Percentiles rank a stretch among this genome's conserved stretches.
phyloP scores from a whole-genome alignment of 1,140 invertebrate species.

The Belonocnema kinseyi region DNA sequence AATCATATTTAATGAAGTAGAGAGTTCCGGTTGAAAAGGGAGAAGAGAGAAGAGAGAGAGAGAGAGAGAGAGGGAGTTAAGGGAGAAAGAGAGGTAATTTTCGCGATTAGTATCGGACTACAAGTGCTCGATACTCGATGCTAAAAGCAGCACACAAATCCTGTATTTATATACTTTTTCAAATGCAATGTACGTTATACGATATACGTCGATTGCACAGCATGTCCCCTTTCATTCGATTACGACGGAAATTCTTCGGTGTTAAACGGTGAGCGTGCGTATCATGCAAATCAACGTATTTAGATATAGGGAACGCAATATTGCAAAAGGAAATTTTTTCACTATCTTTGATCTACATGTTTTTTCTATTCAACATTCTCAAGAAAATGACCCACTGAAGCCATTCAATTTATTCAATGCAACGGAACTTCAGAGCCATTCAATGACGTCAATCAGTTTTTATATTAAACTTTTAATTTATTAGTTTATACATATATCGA shows the following conservation, averaged over 20 bases:
- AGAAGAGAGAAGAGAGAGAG: slow-evolving; percentile 38
- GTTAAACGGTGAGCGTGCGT: background rate
- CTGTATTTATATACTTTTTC: slow-evolving; percentile 20
- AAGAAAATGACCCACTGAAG: slow-evolving; percentile 7
- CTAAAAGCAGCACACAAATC: background rate
- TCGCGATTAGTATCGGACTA: slow-evolving; percentile 43
- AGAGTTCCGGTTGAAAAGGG: slow-evolving; percentile 45
- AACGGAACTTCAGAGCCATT: background rate
- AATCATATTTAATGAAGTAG: slow-evolving; percentile 59
- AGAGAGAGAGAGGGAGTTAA: background rate
- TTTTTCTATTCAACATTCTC: background rate
- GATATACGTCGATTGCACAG: slow-evolving; percentile 1
- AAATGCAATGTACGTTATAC: background rate
- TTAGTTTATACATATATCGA: background rate
- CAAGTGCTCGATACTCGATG: background rate
- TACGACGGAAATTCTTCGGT: background rate
- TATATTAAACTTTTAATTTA: background rate
- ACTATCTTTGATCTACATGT: background rate
- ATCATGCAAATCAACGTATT: slow-evolving; percentile 1
- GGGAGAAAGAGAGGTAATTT: slow-evolving; percentile 40
- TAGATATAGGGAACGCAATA: background rate
- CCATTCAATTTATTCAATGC: slow-evolving; percentile 1
- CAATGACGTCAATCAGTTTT: background rate
- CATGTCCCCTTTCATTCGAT: slow-evolving; percentile 4
- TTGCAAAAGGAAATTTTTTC: slow-evolving; percentile 14